These are phyloP conservation scores for Ellobius talpinus DNA, from an alignment of 2,113 vertebrate species.

Conservation along the genomic window DNA sequence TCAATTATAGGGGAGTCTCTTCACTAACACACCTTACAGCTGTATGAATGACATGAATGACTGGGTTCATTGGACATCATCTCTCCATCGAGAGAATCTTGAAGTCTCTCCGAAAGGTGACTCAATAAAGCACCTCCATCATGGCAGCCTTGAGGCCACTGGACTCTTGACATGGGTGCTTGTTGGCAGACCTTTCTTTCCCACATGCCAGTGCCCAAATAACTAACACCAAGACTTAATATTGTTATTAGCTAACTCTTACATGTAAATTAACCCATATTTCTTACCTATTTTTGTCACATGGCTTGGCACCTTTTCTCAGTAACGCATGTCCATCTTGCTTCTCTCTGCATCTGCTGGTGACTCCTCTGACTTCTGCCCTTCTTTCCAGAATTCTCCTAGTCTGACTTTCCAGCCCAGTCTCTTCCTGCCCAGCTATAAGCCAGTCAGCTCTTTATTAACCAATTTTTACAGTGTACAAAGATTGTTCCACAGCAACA, in stretches of 20 bases:
- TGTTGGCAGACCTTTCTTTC: not conserved
- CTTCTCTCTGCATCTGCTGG: not conserved
- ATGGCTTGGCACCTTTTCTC: not conserved
- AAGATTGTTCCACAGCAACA: too few species aligned
- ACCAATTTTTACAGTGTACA: not conserved
- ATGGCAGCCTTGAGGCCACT: not conserved
- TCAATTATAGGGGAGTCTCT: not conserved
- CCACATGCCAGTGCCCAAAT: not conserved
- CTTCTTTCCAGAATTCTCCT: not conserved
- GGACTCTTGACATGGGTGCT: not conserved
- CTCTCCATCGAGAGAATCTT: not conserved
- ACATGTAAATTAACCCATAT: not conserved
- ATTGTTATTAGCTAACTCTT: not conserved
- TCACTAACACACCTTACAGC: not conserved
- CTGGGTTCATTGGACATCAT: not conserved
- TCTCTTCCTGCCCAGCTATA: not conserved
- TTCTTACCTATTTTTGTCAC: not conserved
- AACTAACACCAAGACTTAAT: not conserved
- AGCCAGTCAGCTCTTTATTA: not conserved
- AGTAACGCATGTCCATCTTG: not conserved
- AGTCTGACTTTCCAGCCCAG: not conserved
- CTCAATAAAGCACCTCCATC: not conserved
- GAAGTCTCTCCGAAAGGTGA: not conserved
- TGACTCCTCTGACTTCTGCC: not conserved
- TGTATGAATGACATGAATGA: not conserved